phyloP scores from a whole-genome alignment of 1,140 invertebrate genomes.

The Apis laboriosa region DNA sequence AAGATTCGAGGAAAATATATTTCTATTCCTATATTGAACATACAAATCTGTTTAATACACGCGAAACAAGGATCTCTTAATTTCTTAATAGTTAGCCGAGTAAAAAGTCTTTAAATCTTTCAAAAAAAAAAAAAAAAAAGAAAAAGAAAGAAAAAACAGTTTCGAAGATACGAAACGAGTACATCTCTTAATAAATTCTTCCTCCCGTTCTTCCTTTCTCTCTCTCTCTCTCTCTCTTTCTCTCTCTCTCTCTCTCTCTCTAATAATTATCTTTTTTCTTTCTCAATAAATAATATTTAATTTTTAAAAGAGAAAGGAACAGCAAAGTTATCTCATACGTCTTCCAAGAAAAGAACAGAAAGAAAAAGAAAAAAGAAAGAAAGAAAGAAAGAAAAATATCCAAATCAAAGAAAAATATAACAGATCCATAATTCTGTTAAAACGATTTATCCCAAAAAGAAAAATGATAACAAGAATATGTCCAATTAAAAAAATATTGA shows the following conservation, averaged over 20 bases:
- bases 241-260: constrained; percentile 10
- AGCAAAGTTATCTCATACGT: background rate
- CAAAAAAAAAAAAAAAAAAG: too few species aligned
- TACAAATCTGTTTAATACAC: too few species aligned
- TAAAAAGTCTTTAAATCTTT: background rate
- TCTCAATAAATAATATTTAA: background rate
- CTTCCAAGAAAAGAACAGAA: background rate
- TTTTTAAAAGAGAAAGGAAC: constrained; percentile 27
- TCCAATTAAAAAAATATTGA: too few species aligned
- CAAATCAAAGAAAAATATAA: background rate
- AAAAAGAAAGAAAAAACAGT: too few species aligned
- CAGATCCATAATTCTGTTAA: too few species aligned
- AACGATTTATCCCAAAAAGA: too few species aligned
- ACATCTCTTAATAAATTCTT: background rate
- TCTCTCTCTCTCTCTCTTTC: constrained; percentile 22
- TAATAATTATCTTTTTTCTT: background rate
- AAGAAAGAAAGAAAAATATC: background rate
- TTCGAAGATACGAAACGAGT: background rate
- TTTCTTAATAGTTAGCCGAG: background rate
- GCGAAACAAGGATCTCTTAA: too few species aligned
- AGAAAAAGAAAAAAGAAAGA: background rate
- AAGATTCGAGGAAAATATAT: too few species aligned
- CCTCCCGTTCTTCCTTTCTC: constrained; percentile 24
- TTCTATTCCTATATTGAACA: too few species aligned
- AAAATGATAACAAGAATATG: too few species aligned